Evolutionary conservation across 2,888 invertebrate genomes (phyloP).

Genomic region (Erebia aethiops): DNA sequence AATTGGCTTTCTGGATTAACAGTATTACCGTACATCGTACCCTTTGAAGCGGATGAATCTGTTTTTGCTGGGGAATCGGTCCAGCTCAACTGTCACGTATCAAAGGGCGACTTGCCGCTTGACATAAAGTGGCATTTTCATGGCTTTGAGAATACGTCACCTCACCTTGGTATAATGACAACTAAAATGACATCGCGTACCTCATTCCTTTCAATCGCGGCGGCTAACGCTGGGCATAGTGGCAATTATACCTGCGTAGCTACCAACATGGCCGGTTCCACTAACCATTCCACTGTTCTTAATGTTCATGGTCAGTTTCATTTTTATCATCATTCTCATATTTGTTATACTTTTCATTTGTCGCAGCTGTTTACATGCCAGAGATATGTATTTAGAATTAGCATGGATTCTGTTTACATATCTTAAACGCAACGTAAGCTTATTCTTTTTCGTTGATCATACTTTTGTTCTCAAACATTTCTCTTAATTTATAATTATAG

Average conservation of each 20-base stretch:
- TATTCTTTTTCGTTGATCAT: conserved; percentile 51
- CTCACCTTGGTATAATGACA: conserved; percentile 84
- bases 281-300: conserved; percentile 85
- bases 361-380: conserved; percentile 55
- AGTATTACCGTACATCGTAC: conserved; percentile 87
- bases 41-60: conserved; percentile 86
- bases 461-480: conserved; percentile 46
- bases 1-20: conserved; percentile 73
- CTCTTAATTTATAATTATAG: conserved; percentile 46
- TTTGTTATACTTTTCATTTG: conserved; percentile 42
- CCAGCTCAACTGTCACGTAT: conserved; percentile 86
- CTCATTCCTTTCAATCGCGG: conserved; percentile 88
- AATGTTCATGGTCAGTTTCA: conserved; percentile 82
- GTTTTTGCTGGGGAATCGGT: conserved; percentile 87
- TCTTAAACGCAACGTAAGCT: conserved; percentile 58
- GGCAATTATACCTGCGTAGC: conserved; percentile 91
- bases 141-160: conserved; percentile 82
- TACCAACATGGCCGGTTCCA: conserved; percentile 86
- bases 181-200: conserved; percentile 86
- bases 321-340: conserved; percentile 43
- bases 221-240: conserved; percentile 86
- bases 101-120: conserved; percentile 89
- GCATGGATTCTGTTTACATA: conserved; percentile 69
- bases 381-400: conserved; percentile 60
- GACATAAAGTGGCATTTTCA: conserved; percentile 90